Base-by-base conservation (phyloP, 1,140 invertebrate species). In the Mizuhopecten yessoensis region DNA sequence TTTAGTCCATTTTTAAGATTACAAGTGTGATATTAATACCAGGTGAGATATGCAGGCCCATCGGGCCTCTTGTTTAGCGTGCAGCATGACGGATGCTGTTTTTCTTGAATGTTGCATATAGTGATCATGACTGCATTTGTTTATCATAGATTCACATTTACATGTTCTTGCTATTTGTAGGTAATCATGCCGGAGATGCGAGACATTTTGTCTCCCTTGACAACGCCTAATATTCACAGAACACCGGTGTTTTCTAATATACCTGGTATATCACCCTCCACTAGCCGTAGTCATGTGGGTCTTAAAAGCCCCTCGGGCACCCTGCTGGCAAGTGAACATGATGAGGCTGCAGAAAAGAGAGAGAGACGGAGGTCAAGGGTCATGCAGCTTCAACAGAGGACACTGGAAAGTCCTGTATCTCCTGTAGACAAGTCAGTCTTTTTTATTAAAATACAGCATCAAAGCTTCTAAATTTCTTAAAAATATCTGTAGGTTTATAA, bases 331-430 rank as follows among this genome's bases (percentile, higher is more conserved):
- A 89, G 87, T 89, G 91, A 92, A 86, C 90, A 96, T 91, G 95
- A 96, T 93, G 96, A 96, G 94, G 95, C 95, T 88, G 94, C 94
- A 86, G 96, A 97, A 90, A 95, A 94, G 89, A 94, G 94, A 75
- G 95, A 96, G 86, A 91, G 96, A 57, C 95, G 95, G 20, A 90
- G 94, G 13, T 96, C 94, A 34, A 93, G 94, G 29, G 93, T 96
- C 57, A 92, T 96, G 57, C 95, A 96, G 90, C 88, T 96, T 23
- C 93, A 95, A 86, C 91, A 91, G 87, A 75, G 23, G n/a, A 89
- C 92, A 87, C 88, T 93, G 15, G 91, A 89, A 33, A 94, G 95
- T 93, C 94, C 94, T 20, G 91, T 33, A 34, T 88, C 93, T 34
- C 91, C 91, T 34, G 90, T 91, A 86, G 94, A 94, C 49, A 93